These are phyloP conservation scores for Grus americana DNA, from an alignment of 2,113 vertebrate genomes.

Conservation along the genomic window DNA sequence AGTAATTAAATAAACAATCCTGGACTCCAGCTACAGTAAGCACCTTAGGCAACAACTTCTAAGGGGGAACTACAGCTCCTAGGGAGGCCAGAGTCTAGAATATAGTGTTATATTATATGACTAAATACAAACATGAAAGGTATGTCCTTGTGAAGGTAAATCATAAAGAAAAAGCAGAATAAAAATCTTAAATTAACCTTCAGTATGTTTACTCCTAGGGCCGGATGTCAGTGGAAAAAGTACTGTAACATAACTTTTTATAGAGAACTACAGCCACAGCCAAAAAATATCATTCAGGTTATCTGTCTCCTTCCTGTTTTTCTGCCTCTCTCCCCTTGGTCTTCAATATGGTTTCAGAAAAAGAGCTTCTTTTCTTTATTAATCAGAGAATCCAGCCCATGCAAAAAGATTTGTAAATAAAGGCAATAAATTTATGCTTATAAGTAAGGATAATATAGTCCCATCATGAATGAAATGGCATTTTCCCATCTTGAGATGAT, in stretches of 20 bases:
- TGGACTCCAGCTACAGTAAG: not conserved
- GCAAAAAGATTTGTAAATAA: not conserved
- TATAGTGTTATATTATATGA: not conserved
- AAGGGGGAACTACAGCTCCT: not conserved
- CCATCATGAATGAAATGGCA: not conserved
- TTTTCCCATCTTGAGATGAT: not conserved
- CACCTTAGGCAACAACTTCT: not conserved
- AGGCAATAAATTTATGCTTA: not conserved
- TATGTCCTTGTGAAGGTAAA: not conserved
- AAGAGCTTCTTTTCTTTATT: not conserved
- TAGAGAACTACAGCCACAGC: not conserved
- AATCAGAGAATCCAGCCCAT: not conserved
- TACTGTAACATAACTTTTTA: not conserved
- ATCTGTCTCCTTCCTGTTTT: not conserved
- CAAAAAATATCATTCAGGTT: not conserved
- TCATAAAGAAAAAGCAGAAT: not conserved
- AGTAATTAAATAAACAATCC: slow-evolving; percentile 27
- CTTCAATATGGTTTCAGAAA: not conserved
- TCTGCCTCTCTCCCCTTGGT: not conserved
- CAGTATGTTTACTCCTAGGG: not conserved
- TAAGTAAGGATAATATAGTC: not conserved
- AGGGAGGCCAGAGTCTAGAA: not conserved
- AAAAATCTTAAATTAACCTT: not conserved
- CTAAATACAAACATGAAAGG: not conserved
- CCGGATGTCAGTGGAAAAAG: not conserved